Base-by-base conservation (phyloP, 2,797 vertebrate species). In the Pseudotriccus pelzelni region DNA sequence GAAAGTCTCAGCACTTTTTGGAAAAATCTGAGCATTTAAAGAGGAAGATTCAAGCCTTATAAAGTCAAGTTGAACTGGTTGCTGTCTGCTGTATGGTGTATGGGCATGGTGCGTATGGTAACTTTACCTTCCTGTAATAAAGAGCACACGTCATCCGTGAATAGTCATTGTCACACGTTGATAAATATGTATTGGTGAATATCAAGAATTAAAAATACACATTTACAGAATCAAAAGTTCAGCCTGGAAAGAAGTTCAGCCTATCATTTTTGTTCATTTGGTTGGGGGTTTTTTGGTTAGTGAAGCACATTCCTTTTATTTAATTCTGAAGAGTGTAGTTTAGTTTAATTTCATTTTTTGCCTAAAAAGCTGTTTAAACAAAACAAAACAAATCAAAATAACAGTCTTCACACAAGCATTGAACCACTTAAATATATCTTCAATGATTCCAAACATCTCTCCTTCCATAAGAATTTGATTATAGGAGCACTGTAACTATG, bases 221-320 rank as follows among this genome's bases (percentile, higher is more conserved):
- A 22, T 70, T 68, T 74, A 15, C 25, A 52, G 9, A 44, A 70
- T 14, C 28, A 59, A 50, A 62, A 76, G 20, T 73, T 94, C 73
- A 89, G 17, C 60, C 83, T 95, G 24, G 56, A 37, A 59, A 59
- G 36, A 59, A 27, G 8, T 59, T 59, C 36, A 37, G 36, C 24
- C 36, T 37, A 62, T 50, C 16, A 28, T 4, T 14, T 84, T 93
- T 85, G 82, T 86, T 84, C 5, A 18, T 18, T 25, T 56, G 9
- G 5, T 46, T 80, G 11, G 8, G 8, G 2, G 5, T 2, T 21
- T 9, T 77, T 21, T 90, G 78, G 55, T 76, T 92, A 52, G 46
- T 66, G 10, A 80, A 75, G 79, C 82, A 58, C 63, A 56, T 89
- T 92, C 56, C 32, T 92, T 95, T 86, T 95, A 87, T 94, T 95